These are phyloP conservation scores for Desoria tigrina DNA, from an alignment of 2,888 invertebrate species.

Conservation along the genomic window DNA sequence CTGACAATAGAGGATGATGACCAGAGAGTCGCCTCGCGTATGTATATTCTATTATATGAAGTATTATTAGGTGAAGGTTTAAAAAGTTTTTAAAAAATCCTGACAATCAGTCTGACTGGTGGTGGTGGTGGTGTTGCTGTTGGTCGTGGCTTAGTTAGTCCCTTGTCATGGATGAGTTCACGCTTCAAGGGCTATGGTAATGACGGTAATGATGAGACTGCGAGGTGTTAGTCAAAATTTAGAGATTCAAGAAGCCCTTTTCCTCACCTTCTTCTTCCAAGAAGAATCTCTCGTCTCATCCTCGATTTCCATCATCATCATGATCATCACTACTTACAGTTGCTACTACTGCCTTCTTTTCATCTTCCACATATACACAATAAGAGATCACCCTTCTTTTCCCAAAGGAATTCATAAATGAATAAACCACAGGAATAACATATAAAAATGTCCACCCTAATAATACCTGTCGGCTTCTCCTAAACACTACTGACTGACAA, in stretches of 20 bases:
- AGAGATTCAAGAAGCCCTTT: slow-evolving; percentile 39
- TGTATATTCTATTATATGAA: too few species aligned
- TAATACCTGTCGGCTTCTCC: slow-evolving; percentile 41
- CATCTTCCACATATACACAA: neutral
- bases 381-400: slow-evolving; percentile 11
- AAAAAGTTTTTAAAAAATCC: slow-evolving; percentile 7
- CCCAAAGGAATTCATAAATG: slow-evolving; percentile 39
- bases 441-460: slow-evolving; percentile 45
- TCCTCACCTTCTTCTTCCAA: slow-evolving; percentile 44
- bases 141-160: slow-evolving; percentile 24
- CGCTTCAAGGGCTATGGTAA: slow-evolving; percentile 48
- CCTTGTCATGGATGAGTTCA: slow-evolving; percentile 47
- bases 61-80: slow-evolving; percentile 2
- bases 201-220: slow-evolving; percentile 35
- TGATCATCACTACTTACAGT: slow-evolving; percentile 18
- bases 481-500: slow-evolving; percentile 23
- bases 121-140: neutral
- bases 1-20: slow-evolving; percentile 18
- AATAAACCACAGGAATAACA: slow-evolving; percentile 28
- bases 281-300: slow-evolving; percentile 27
- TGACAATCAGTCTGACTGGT: slow-evolving; percentile 25
- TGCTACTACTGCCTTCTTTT: too few species aligned
- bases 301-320: slow-evolving; percentile 20
- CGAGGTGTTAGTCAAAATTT: slow-evolving; percentile 16
- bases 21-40: too few species aligned